A percentile compares a stretch with the other conserved stretches of the same genome.
These are phyloP conservation scores for Brachyptera putata DNA, from an alignment of 2,888 invertebrate genomes.

Conservation along the genomic window DNA sequence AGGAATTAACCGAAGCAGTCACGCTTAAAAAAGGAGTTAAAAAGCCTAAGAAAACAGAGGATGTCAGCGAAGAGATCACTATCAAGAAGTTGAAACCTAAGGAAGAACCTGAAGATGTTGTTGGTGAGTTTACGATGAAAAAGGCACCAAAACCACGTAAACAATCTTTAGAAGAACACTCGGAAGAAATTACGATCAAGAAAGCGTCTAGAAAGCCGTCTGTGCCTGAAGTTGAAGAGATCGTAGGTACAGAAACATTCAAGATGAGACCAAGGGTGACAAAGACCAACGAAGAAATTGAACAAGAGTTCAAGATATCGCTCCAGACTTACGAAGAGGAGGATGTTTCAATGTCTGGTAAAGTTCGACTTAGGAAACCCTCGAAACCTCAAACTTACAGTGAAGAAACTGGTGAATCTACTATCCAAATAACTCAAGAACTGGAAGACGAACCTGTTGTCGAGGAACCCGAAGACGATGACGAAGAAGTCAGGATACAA, in stretches of 20 bases:
- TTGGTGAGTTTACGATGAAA: slow-evolving; percentile 38
- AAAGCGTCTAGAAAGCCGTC: slow-evolving; percentile 65
- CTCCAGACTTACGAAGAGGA: slow-evolving; percentile 82
- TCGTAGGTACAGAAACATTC: slow-evolving; percentile 70
- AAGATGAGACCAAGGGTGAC: slow-evolving; percentile 72
- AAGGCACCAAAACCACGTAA: slow-evolving; percentile 30
- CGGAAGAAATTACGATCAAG: slow-evolving; percentile 67
- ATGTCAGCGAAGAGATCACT: slow-evolving; percentile 63
- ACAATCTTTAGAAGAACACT: slow-evolving; percentile 37
- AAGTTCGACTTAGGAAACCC: slow-evolving; percentile 71
- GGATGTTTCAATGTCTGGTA: slow-evolving; percentile 81
- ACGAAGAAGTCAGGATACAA: slow-evolving; percentile 22
- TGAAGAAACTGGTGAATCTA: slow-evolving; percentile 74
- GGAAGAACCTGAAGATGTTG: slow-evolving; percentile 38
- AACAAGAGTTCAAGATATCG: slow-evolving; percentile 84
- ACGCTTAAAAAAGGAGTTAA: slow-evolving; percentile 51
- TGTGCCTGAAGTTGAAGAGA: slow-evolving; percentile 63
- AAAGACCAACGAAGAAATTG: slow-evolving; percentile 80
- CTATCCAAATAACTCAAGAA: slow-evolving; percentile 64
- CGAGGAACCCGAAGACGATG: slow-evolving; percentile 33
- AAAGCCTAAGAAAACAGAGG: slow-evolving; percentile 45
- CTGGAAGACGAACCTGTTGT: slow-evolving; percentile 47
- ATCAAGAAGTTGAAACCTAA: slow-evolving; percentile 68
- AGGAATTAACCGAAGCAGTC: slow-evolving; percentile 48
- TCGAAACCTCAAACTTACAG: slow-evolving; percentile 63